These are phyloP conservation scores for Ochropleura leucogaster DNA, from an alignment of 2,888 invertebrate species.

Conservation along the genomic window DNA sequence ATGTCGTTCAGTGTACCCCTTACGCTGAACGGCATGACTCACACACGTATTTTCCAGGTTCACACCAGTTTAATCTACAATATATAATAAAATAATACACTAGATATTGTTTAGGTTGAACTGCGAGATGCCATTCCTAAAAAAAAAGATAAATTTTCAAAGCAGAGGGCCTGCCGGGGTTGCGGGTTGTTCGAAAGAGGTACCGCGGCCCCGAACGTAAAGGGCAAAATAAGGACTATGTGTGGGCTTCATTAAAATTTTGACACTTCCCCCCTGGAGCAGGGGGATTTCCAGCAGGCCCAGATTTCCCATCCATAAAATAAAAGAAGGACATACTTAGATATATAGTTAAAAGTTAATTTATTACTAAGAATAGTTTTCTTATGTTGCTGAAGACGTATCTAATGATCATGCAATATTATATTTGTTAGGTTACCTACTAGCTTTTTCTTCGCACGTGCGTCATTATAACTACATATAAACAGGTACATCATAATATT, in stretches of 20 bases:
- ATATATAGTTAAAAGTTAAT: neutral
- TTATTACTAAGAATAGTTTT: neutral
- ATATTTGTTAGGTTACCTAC: slow-evolving; percentile 14
- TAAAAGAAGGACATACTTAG: no score
- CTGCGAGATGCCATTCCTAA: no score
- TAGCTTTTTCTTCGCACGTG: slow-evolving; percentile 19
- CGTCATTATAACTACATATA: slow-evolving; percentile 34
- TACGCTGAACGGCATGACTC: slow-evolving; percentile 38
- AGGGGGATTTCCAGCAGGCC: no score
- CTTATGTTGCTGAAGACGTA: slow-evolving; percentile 11
- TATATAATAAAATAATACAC: slow-evolving; percentile 14
- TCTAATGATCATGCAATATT: slow-evolving; percentile 9
- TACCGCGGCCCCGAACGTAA: no score
- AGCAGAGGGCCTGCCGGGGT: no score
- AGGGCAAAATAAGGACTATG: no score
- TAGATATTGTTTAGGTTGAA: no score
- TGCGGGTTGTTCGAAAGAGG: no score
- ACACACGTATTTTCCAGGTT: slow-evolving; percentile 42
- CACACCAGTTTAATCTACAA: slow-evolving; percentile 31
- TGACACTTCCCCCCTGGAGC: no score
- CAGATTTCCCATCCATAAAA: no score
- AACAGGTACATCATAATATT: slow-evolving; percentile 8
- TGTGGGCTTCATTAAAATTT: no score
- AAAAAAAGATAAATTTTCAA: no score
- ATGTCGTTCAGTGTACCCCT: neutral